Evolutionary conservation across 2,888 invertebrate genomes (phyloP), one percentile per base, ranked within the genome.

Genomic region (Plagiodera versicolora): DNA sequence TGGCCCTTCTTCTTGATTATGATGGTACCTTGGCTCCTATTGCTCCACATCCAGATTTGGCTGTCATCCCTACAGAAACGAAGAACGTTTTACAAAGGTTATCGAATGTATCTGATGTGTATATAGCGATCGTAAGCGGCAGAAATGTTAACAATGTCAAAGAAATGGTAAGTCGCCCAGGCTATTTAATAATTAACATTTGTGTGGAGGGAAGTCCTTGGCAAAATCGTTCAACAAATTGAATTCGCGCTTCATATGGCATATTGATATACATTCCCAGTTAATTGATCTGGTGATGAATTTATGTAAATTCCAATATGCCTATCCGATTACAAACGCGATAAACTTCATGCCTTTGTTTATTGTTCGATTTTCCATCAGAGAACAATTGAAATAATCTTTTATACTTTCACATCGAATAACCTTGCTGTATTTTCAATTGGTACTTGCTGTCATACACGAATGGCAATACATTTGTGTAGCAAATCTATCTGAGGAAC

Each of bases 1-100:
- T 94, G 74, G 94, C 94, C 0, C 81, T 94, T 1, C 81, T 94
- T 0, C 81, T 94, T 71, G 94, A 94, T 80, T 94, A 94, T 79
- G 94, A 94, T 76, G 94, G 94, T 24, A 94, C 94, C 1, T 80
- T 94, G 70, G 92, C 94, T 0, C 94, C 94, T 0, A 91, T 94
- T 65, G 94, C 94, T 0, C 92, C 93, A 0, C 94, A 94, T 81
- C 94, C 94, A 0, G 93, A 94, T 81, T 81, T 94, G 66, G 94
- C 94, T n/a, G 89, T 89, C 0, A 83, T 94, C 39, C 92, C 94
- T 0, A 81, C 89, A 9, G 94, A 94, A 81, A 92, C 94, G 6
- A 93, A 91, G 75, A 88, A 92, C 77, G 89, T 92, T 9, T 82
- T 94, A 28, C 91, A 91, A 75, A 84, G 93, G 72, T 82, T 94